phyloP scores from a whole-genome alignment of 2,888 invertebrate species.

The Onthophagus sagittarius region DNA sequence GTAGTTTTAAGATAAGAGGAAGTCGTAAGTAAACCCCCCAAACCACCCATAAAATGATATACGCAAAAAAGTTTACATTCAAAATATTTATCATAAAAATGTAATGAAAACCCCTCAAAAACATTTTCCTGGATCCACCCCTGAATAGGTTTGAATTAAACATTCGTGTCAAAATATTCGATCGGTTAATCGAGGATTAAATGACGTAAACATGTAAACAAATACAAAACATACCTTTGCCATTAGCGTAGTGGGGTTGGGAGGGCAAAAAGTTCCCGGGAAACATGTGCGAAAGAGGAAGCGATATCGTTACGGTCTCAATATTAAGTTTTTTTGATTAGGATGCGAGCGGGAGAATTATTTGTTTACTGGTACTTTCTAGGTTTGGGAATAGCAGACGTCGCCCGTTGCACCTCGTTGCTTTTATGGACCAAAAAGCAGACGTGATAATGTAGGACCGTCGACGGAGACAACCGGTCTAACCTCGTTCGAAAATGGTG shows the following conservation, averaged over 20 bases:
- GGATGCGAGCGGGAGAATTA: background rate
- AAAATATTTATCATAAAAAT: no score
- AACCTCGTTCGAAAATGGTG: background rate
- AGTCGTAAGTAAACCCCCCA: no score
- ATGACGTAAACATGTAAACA: slow-evolving; percentile 6
- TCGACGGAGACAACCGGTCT: background rate
- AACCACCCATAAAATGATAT: no score
- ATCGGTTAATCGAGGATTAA: background rate
- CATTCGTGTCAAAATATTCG: background rate
- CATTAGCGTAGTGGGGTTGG: slow-evolving; percentile 2
- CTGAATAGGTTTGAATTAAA: no score
- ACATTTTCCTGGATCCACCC: no score
- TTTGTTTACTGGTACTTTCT: slow-evolving; percentile 3
- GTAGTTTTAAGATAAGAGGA: no score
- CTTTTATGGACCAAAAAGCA: slow-evolving; percentile 6
- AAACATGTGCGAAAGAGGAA: slow-evolving; percentile 3
- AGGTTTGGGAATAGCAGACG: slow-evolving; percentile 4
- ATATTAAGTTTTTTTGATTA: background rate
- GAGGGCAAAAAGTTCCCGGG: background rate
- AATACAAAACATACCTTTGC: slow-evolving; percentile 5
- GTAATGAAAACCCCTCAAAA: no score
- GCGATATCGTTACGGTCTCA: background rate
- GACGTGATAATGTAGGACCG: background rate
- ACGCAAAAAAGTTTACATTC: no score
- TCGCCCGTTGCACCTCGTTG: slow-evolving; percentile 6